phyloP scores from a whole-genome alignment of 2,797 vertebrate species.

The Potorous gilbertii region DNA sequence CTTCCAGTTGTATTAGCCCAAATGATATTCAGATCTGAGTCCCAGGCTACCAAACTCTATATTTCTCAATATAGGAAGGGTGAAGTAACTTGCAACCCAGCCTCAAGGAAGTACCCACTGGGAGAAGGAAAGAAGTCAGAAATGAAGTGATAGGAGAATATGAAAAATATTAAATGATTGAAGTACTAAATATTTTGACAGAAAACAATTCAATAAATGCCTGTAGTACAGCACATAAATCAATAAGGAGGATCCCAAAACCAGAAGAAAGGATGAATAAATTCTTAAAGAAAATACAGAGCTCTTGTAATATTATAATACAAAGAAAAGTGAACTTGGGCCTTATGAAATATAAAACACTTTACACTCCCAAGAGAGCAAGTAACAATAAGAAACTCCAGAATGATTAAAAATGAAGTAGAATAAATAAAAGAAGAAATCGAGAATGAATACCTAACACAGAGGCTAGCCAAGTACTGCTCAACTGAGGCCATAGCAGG shows the following conservation, averaged over 20 bases:
- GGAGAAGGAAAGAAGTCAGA: neutral
- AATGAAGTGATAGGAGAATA: neutral
- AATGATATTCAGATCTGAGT: neutral
- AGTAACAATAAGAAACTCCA: neutral
- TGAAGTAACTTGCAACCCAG: neutral
- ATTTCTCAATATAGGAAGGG: neutral
- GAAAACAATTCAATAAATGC: neutral
- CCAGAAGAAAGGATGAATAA: neutral
- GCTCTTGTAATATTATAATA: neutral
- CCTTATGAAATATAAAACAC: neutral
- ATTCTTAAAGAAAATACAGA: neutral
- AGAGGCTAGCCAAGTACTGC: neutral
- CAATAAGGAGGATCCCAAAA: neutral
- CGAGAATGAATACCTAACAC: neutral
- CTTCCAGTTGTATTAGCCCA: neutral
- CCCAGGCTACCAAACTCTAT: neutral
- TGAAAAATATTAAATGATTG: neutral
- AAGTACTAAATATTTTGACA: neutral
- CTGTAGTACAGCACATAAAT: neutral
- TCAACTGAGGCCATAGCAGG: neutral
- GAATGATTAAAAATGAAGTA: neutral
- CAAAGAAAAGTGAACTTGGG: neutral
- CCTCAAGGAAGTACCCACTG: neutral
- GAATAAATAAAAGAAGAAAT: neutral
- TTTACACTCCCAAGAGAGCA: neutral